phyloP scores from a whole-genome alignment of 2,797 vertebrate genomes.

The Oreochromis grahami region DNA sequence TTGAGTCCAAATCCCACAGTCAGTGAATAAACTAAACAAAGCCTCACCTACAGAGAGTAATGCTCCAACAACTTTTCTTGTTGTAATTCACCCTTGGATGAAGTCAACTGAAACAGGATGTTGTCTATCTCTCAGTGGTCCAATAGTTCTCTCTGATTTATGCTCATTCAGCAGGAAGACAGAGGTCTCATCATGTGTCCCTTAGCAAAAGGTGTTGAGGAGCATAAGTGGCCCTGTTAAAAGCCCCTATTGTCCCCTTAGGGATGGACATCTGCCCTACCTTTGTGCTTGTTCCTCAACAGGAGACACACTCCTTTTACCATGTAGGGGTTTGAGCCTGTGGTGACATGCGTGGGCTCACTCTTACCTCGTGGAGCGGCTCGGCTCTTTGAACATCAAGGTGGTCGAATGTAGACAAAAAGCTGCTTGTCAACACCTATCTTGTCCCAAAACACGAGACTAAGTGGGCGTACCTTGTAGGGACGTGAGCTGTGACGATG shows the following conservation, averaged over 20 bases:
- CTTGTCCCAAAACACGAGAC: constrained; percentile 65
- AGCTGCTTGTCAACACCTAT: constrained; percentile 51
- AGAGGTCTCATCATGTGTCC: constrained; percentile 32
- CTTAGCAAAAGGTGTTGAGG: constrained; percentile 40
- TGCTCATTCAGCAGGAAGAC: constrained; percentile 26
- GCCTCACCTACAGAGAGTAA: constrained; percentile 9
- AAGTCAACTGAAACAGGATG: constrained; percentile 37
- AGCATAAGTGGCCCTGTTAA: constrained; percentile 46
- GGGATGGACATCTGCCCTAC: constrained; percentile 28
- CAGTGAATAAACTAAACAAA: constrained; percentile 33
- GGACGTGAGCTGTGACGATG: constrained; percentile 32
- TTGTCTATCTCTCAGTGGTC: constrained; percentile 12
- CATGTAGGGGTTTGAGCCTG: constrained; percentile 6
- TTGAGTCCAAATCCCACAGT: constrained; percentile 15
- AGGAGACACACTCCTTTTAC: constrained; percentile 44
- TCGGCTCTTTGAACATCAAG: constrained; percentile 39
- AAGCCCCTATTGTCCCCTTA: constrained; percentile 56
- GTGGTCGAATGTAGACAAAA: constrained; percentile 54
- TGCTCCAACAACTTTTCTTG: constrained; percentile 35
- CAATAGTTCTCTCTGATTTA: constrained; percentile 15
- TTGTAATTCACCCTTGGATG: constrained; percentile 21
- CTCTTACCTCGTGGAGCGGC: not conserved
- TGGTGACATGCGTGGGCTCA: constrained; percentile 17
- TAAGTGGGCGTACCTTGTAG: constrained; percentile 67
- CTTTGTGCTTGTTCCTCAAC: constrained; percentile 55